These are phyloP conservation scores for Microplitis deprimator DNA, from an alignment of 2,888 invertebrate species.

Conservation along the genomic window DNA sequence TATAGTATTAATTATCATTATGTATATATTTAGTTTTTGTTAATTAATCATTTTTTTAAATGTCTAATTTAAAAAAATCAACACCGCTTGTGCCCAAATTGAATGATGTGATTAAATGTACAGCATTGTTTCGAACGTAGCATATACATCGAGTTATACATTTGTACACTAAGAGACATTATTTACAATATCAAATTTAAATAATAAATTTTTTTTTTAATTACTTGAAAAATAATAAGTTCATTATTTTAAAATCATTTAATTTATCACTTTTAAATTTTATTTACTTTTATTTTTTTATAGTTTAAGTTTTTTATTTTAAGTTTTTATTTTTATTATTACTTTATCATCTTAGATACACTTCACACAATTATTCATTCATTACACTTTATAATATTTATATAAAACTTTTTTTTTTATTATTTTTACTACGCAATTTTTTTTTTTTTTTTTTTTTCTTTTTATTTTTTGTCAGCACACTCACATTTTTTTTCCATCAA, in stretches of 20 bases:
- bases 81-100: not conserved
- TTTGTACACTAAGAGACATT: not conserved
- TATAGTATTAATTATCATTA: not conserved
- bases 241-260: not conserved
- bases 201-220: not conserved
- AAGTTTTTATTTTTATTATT: not conserved
- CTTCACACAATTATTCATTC: slow-evolving; percentile 21
- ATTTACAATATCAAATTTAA: slow-evolving; percentile 1
- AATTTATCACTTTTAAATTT: not conserved
- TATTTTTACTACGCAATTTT: not conserved
- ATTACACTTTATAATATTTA: slow-evolving; percentile 19
- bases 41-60: not conserved
- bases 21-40: not conserved
- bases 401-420: not conserved
- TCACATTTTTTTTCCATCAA: not conserved
- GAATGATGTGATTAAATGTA: not conserved
- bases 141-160: not conserved
- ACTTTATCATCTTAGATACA: slow-evolving; percentile 5
- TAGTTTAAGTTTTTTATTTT: not conserved
- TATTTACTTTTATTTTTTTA: not conserved
- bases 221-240: not conserved
- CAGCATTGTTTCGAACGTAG: not conserved
- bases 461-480: not conserved
- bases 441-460: not conserved
- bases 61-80: not conserved